Conservation (phyloP, 1,140 invertebrate species). For the Pygmarrhopalites habei region DNA sequence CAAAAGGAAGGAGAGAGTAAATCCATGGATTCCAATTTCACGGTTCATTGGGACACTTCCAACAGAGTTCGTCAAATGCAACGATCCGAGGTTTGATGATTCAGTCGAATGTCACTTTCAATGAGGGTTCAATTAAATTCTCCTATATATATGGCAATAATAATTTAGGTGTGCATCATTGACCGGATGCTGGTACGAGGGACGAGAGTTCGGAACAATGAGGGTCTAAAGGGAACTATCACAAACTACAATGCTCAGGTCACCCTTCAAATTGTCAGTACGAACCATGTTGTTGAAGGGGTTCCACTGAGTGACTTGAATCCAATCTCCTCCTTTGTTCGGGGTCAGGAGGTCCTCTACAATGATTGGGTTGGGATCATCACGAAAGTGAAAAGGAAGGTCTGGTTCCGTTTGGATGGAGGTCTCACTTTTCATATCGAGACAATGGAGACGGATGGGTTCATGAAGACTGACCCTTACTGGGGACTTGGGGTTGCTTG, state of each 20-base stretch:
- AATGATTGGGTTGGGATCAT: conserved; percentile 28
- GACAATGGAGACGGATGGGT: conserved; percentile 25
- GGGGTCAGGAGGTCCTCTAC: conserved; percentile 26
- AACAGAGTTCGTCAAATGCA: conserved; percentile 3
- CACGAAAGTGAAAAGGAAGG: conserved; percentile 18
- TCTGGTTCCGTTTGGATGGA: conserved; percentile 27
- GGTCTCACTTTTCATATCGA: conserved; percentile 14
- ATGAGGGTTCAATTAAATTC: background rate
- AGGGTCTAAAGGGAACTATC: conserved; percentile 19
- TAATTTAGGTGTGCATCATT: conserved; percentile 17
- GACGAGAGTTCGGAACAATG: conserved; percentile 13
- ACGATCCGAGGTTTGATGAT: background rate
- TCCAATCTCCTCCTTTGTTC: conserved; percentile 52
- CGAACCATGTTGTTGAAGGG: conserved; percentile 74
- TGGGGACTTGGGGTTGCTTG: conserved; percentile 22
- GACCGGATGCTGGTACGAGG: conserved; percentile 27
- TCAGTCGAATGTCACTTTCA: background rate
- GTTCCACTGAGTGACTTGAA: conserved; percentile 69
- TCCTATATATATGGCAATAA: background rate
- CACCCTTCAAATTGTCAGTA: conserved; percentile 75
- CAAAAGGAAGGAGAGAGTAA: background rate
- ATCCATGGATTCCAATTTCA: background rate
- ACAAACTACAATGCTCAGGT: conserved; percentile 64
- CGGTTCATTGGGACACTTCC: conserved; percentile 23
- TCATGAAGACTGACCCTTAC: conserved; percentile 30